phyloP scores from a whole-genome alignment of 2,888 invertebrate species.

The Watsonalla binaria region DNA sequence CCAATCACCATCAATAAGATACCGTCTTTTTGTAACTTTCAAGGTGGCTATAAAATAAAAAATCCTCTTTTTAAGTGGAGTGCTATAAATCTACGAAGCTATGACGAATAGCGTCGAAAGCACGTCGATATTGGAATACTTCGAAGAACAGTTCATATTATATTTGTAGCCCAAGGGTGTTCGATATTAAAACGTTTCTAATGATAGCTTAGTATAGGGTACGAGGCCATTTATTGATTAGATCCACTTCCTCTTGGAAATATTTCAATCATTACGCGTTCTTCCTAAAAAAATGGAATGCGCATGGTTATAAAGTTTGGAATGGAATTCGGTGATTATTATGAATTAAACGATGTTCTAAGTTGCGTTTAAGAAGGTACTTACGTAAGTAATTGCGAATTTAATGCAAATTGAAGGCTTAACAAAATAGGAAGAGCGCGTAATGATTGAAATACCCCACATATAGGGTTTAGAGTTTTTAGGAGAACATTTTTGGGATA shows the following conservation, averaged over 20 bases:
- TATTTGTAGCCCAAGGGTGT: conserved; percentile 14
- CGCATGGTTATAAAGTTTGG: not conserved
- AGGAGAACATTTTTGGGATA: too few species aligned
- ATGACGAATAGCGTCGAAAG: conserved; percentile 40
- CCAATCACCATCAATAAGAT: conserved; percentile 32
- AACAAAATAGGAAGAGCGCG: not conserved
- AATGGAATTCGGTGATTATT: not conserved
- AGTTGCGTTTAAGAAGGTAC: too few species aligned
- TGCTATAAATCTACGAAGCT: conserved; percentile 42
- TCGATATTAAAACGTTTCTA: conserved; percentile 1
- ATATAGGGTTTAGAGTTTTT: too few species aligned
- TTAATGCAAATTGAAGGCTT: too few species aligned
- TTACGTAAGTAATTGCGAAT: too few species aligned
- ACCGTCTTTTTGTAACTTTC: conserved; percentile 15
- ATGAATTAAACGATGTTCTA: too few species aligned
- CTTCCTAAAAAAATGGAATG: not conserved
- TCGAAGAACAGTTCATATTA: conserved; percentile 21
- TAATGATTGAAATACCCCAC: conserved; percentile 12
- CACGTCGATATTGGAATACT: conserved; percentile 23
- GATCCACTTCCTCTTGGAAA: conserved; percentile 45
- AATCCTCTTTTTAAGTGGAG: conserved; percentile 29
- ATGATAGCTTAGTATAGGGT: conserved; percentile 2
- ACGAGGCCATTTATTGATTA: conserved; percentile 38
- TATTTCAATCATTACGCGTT: conserved; percentile 9
- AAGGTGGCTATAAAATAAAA: conserved; percentile 34